phyloP scores from a whole-genome alignment of 2,797 vertebrate genomes.

The Chelon auratus region DNA sequence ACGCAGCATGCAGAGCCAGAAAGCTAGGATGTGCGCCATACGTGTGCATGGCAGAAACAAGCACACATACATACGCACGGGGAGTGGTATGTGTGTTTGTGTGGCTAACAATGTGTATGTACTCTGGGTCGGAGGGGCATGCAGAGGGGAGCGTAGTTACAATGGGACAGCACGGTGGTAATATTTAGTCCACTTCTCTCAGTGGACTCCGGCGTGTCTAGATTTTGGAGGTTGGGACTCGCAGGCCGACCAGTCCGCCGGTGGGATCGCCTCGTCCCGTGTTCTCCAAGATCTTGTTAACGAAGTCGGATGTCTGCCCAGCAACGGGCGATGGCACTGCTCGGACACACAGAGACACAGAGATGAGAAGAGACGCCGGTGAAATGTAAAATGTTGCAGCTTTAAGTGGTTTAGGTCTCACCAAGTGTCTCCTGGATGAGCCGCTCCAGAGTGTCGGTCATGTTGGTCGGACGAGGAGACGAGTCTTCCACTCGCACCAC shows the following conservation, averaged over 20 bases:
- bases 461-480: slow-evolving; percentile 90
- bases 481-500: slow-evolving; percentile 92
- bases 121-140: slow-evolving; percentile 76
- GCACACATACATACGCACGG: slow-evolving; percentile 78
- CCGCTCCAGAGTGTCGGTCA: slow-evolving; percentile 93
- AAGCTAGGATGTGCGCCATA: slow-evolving; percentile 78
- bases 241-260: slow-evolving; percentile 95
- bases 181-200: slow-evolving; percentile 66
- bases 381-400: too few relatives aligned
- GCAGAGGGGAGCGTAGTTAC: slow-evolving; percentile 79
- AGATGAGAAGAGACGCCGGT: too few relatives aligned
- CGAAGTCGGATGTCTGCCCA: slow-evolving; percentile 98
- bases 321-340: slow-evolving; percentile 92
- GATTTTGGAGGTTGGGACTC: slow-evolving; percentile 95
- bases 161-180: slow-evolving; percentile 75
- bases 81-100: slow-evolving; percentile 76
- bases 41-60: slow-evolving; percentile 76
- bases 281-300: slow-evolving; percentile 99
- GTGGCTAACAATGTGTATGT: slow-evolving; percentile 77
- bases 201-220: slow-evolving; percentile 77
- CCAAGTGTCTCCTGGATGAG: slow-evolving; percentile 97
- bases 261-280: slow-evolving; percentile 96
- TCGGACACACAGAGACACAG: slow-evolving; percentile 22
- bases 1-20: slow-evolving; percentile 70
- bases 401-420: slow-evolving; percentile 74